Evolutionary conservation across 1,140 invertebrate species (phyloP).

Genomic region (Tetraneura akinire): DNA sequence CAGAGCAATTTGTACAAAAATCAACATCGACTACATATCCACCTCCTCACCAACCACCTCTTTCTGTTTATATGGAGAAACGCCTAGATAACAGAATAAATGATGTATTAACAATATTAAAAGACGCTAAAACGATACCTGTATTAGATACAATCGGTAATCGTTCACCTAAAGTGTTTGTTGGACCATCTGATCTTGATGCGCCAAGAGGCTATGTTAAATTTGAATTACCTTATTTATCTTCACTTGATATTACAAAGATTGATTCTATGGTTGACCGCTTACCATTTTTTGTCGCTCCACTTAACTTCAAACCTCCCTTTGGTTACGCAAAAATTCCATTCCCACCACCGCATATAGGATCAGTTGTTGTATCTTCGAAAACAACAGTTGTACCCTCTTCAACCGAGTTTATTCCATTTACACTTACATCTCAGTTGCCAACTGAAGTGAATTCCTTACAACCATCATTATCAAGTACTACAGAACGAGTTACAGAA

Average conservation of each 20-base stretch:
- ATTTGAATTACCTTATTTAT: conserved; percentile 80
- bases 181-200: conserved; percentile 73
- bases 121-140: conserved; percentile 71
- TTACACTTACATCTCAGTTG: conserved; percentile 46
- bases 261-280: conserved; percentile 73
- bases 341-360: conserved; percentile 80
- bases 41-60: conserved; percentile 74
- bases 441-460: conserved; percentile 51
- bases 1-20: background rate
- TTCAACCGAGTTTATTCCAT: conserved; percentile 34
- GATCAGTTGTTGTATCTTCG: conserved; percentile 71
- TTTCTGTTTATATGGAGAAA: conserved; percentile 74
- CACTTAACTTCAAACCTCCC: conserved; percentile 77
- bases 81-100: conserved; percentile 63
- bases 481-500: conserved; percentile 41
- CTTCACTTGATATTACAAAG: conserved; percentile 70
- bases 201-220: conserved; percentile 73
- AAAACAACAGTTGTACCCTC: conserved; percentile 53
- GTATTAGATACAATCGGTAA: conserved; percentile 72
- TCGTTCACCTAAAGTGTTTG: conserved; percentile 73
- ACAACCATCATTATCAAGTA: conserved; percentile 31
- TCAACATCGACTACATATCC: conserved; percentile 54
- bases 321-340: conserved; percentile 79
- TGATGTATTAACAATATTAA: conserved; percentile 71
- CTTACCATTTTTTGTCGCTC: conserved; percentile 80